phyloP scores from a whole-genome alignment of 2,888 invertebrate genomes.

The Tuberolachnus salignus region DNA sequence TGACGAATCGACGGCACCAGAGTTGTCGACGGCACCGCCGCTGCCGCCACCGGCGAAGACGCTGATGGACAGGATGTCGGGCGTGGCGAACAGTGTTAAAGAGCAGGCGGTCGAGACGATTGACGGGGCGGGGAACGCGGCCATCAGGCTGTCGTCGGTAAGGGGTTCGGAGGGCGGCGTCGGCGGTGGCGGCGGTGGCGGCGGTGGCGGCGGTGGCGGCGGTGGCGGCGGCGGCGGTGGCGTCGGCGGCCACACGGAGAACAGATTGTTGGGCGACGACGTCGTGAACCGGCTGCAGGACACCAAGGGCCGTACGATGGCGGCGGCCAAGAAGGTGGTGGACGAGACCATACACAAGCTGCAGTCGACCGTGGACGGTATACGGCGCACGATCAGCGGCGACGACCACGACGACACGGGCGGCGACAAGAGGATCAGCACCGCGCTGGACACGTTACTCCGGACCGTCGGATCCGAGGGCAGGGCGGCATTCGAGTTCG shows the following conservation, averaged over 20 bases:
- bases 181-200: too few relatives aligned
- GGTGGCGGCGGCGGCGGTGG: background rate
- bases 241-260: background rate
- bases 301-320: slow-evolving; percentile 33
- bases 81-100: slow-evolving; percentile 18
- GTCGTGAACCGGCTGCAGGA: slow-evolving; percentile 22
- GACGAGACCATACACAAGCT: slow-evolving; percentile 40
- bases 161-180: background rate
- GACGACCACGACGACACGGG: slow-evolving; percentile 22
- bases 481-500: slow-evolving; percentile 34
- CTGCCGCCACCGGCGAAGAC: background rate
- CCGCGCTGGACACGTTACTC: slow-evolving; percentile 33
- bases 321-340: slow-evolving; percentile 35
- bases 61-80: slow-evolving; percentile 13
- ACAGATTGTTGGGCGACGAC: background rate
- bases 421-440: slow-evolving; percentile 26
- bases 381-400: slow-evolving; percentile 1
- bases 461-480: slow-evolving; percentile 35
- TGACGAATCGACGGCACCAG: background rate
- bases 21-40: background rate
- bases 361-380: slow-evolving; percentile 19
- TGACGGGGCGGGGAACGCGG: slow-evolving; percentile 1
- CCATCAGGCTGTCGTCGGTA: background rate
- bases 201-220: background rate
- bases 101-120: slow-evolving; percentile 26